These are phyloP conservation scores for Rhynchonycteris naso DNA, from an alignment of 2,797 vertebrate species.

Conservation along the genomic window DNA sequence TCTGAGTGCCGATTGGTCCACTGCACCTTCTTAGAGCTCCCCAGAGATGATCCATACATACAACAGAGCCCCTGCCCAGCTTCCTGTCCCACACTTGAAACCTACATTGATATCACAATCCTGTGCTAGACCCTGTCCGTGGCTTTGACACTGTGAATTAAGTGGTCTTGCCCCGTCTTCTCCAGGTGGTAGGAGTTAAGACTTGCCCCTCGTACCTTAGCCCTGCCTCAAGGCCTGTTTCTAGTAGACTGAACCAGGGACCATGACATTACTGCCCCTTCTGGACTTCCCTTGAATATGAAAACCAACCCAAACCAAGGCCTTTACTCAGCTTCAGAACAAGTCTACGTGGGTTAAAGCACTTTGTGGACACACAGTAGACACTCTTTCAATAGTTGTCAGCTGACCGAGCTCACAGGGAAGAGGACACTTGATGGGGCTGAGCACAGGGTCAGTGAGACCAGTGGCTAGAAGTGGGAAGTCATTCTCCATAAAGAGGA, in stretches of 20 bases:
- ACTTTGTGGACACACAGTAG: not conserved
- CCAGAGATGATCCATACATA: not conserved
- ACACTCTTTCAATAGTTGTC: not conserved
- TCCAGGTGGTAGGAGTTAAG: not conserved
- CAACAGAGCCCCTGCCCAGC: not conserved
- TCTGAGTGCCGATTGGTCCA: not conserved
- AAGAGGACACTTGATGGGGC: not conserved
- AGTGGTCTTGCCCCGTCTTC: not conserved
- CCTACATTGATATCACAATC: not conserved
- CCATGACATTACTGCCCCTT: not conserved
- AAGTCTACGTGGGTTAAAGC: not conserved
- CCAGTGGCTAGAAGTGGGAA: not conserved
- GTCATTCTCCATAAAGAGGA: not conserved
- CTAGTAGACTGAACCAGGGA: not conserved
- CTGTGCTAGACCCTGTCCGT: not conserved
- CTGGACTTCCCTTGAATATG: not conserved
- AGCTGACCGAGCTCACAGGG: not conserved
- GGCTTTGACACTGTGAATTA: not conserved
- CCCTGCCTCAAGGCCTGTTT: not conserved
- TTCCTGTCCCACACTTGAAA: not conserved
- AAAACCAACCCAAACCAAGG: not conserved
- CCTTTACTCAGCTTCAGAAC: not conserved
- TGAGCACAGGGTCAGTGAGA: not conserved
- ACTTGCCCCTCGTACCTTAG: not conserved
- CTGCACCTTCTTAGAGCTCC: not conserved